A percentile compares a stretch with the other conserved stretches of the same genome.
Evolutionary conservation across 2,113 vertebrate genomes (phyloP).

Genomic region (Pristiophorus japonicus): DNA sequence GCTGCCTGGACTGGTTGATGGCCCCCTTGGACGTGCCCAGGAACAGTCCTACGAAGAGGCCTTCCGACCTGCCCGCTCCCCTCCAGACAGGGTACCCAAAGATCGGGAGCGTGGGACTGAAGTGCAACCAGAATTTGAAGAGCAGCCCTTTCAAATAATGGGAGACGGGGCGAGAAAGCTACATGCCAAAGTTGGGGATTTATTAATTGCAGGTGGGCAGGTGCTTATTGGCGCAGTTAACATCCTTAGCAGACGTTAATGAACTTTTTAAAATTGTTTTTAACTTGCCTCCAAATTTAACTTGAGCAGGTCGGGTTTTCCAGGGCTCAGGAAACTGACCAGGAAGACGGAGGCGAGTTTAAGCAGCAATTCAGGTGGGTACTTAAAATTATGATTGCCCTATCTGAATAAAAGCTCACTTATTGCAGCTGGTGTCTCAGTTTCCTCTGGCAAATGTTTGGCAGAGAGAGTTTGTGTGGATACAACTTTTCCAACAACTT

Average conservation of each 20-base stretch:
- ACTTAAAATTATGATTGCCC: not conserved
- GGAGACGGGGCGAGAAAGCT: not conserved
- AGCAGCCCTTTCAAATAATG: no score
- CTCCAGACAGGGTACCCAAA: no score
- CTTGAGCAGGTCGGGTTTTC: not conserved
- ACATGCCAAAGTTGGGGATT: not conserved
- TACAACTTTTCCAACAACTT: no score
- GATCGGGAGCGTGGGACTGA: no score
- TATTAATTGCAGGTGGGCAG: not conserved
- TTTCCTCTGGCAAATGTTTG: not conserved
- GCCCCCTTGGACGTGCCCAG: no score
- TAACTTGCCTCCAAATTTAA: not conserved
- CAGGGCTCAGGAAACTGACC: no score
- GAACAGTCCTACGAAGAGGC: no score
- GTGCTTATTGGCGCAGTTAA: not conserved
- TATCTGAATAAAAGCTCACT: not conserved
- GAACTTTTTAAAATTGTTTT: not conserved
- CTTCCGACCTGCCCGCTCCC: no score
- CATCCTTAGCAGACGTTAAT: not conserved
- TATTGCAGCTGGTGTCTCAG: not conserved
- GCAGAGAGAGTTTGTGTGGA: not conserved
- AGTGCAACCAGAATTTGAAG: no score
- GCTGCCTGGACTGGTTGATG: no score
- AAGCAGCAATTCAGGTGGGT: not conserved
- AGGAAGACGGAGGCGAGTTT: not conserved